These are phyloP conservation scores for Vidua macroura DNA, from an alignment of 2,113 vertebrate genomes.

Conservation along the genomic window DNA sequence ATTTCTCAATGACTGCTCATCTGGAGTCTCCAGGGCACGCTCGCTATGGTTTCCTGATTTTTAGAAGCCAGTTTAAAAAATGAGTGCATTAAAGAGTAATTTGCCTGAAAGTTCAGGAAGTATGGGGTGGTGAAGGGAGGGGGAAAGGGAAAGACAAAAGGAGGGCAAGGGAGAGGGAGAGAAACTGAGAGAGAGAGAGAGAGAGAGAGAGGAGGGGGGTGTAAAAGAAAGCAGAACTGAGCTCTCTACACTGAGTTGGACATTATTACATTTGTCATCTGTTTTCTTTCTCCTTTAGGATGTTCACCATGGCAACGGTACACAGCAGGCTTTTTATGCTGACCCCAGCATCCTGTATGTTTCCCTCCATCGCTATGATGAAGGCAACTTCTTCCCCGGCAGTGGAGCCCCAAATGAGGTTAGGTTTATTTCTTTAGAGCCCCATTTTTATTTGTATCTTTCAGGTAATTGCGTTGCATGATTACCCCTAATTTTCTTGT, in stretches of 20 bases:
- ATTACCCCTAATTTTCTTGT: slow-evolving; percentile 87
- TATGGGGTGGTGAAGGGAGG: slow-evolving; percentile 72
- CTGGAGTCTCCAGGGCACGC: slow-evolving; percentile 86
- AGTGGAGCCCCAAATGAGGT: slow-evolving; percentile 94
- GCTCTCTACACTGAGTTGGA: slow-evolving; percentile 72
- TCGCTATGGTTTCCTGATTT: slow-evolving; percentile 89
- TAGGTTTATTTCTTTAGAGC: slow-evolving; percentile 91
- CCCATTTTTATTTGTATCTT: slow-evolving; percentile 81
- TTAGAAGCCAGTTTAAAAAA: slow-evolving; percentile 90
- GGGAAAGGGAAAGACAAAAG: slow-evolving; percentile 70
- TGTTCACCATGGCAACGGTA: slow-evolving; percentile 92
- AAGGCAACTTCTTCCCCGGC: slow-evolving; percentile 90
- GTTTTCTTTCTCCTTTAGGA: slow-evolving; percentile 90
- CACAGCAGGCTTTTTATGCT: slow-evolving; percentile 87
- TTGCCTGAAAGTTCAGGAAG: slow-evolving; percentile 85
- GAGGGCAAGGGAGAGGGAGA: slow-evolving; percentile 61
- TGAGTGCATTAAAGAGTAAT: slow-evolving; percentile 91
- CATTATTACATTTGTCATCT: slow-evolving; percentile 88
- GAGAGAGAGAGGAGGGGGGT: neutral
- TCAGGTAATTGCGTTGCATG: slow-evolving; percentile 83
- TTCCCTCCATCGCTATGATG: slow-evolving; percentile 91
- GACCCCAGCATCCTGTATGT: slow-evolving; percentile 92
- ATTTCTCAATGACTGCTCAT: slow-evolving; percentile 89
- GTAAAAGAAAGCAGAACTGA: slow-evolving; percentile 69
- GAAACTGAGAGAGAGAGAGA: neutral